Evolutionary conservation across 1,140 invertebrate genomes (phyloP), one percentile per base, ranked within the genome.

Genomic region (Dinoponera quadriceps): DNA sequence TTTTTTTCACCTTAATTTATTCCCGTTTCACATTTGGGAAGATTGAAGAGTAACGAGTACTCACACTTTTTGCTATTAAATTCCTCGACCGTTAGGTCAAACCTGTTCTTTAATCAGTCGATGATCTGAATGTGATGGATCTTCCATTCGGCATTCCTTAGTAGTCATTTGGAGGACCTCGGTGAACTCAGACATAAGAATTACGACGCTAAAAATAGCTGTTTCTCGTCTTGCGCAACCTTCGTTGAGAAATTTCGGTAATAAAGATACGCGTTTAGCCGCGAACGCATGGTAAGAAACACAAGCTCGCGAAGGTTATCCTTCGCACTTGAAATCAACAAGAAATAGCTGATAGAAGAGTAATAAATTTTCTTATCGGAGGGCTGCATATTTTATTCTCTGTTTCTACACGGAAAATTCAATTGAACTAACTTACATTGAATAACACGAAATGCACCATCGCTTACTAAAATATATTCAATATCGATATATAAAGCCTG

Each of bases 211-310:
- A 44, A 44, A 44, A 44, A 44, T 44, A 44, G 38, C 38, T 44
- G 54, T 49, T 25, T 68, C 5, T 68, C 1, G 25, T 49, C 11
- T 49, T 65, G 48, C 25, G 5, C 22, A 16, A 63, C 3, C n/a
- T 51, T 68, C 14, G 11, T 25, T 48, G 27, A n/a, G 44, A 49
- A 9, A 18, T 51, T 44, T 69, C 16, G 16, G 14, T 11, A 49
- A 49, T 25, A 69, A 69, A 11, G 48, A 51, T 22, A 25, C 44
- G 22, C 22, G 48, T n/a, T 48, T 51, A 48, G 4, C 14, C 11
- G 63, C n/a, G 3, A 48, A 65, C 11, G 7, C 20, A 44, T 51
- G 65, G 18, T 69, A 51, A 29, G 66, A 69, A n/a, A 69, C 51
- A 51, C 18, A 51, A 20, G 51, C n/a, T 20, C 51, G 5, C 11